Conservation (phyloP, 2,888 invertebrate genomes). For the Bedellia somnulentella region DNA sequence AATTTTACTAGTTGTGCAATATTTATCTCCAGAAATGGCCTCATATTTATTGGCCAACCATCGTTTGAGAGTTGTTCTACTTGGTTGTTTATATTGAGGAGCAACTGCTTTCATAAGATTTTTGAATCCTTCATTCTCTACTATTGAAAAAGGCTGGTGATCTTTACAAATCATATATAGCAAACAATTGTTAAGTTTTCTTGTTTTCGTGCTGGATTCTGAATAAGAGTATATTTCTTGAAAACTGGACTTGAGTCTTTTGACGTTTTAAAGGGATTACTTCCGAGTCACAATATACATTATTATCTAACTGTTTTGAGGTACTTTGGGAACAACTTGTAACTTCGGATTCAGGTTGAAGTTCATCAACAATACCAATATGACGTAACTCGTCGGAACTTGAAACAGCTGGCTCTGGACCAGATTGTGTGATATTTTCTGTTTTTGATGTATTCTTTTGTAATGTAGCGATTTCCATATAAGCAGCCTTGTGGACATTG, state of each 20-base stretch:
- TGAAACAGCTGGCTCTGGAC: too few relatives aligned
- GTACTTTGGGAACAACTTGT: too few relatives aligned
- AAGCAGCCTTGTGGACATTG: too few relatives aligned
- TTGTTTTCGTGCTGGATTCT: constrained; percentile 4
- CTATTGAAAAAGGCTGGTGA: constrained; percentile 15
- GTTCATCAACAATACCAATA: too few relatives aligned
- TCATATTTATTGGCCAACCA: constrained; percentile 19
- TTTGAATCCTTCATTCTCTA: constrained; percentile 19
- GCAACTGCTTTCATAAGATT: constrained; percentile 16
- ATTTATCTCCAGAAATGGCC: constrained; percentile 11
- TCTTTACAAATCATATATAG: constrained; percentile 17
- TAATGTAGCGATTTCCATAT: too few relatives aligned
- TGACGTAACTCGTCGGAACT: too few relatives aligned
- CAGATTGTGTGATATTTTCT: too few relatives aligned
- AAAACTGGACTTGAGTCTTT: constrained; percentile 4
- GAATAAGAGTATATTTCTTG: constrained; percentile 3
- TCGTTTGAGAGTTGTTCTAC: constrained; percentile 16
- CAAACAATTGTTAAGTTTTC: constrained; percentile 6
- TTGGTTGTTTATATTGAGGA: constrained; percentile 18
- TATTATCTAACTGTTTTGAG: too few relatives aligned
- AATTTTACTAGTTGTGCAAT: constrained; percentile 10
- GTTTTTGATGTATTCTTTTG: too few relatives aligned
- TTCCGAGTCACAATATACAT: not conserved
- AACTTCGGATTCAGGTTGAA: too few relatives aligned
- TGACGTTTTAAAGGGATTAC: constrained; percentile 5